These are phyloP conservation scores for Chionoecetes opilio DNA, from an alignment of 1,140 invertebrate species.

Conservation along the genomic window DNA sequence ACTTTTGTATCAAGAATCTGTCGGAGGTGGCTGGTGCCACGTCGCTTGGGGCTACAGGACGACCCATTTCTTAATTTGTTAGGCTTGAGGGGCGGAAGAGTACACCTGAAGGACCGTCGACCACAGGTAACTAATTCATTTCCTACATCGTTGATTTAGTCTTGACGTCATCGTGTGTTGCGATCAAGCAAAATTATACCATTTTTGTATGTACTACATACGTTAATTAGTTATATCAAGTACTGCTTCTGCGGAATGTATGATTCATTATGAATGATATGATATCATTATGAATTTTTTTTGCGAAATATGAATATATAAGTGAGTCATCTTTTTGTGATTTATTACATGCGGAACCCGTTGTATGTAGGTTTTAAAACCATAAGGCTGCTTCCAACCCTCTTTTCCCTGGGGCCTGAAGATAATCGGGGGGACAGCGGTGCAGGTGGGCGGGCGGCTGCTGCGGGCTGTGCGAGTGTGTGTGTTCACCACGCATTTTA, in stretches of 20 bases:
- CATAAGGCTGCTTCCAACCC: constrained; percentile 32
- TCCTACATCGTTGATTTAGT: background rate
- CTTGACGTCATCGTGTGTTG: too few species aligned
- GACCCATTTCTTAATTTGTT: constrained; percentile 70
- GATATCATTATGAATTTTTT: too few species aligned
- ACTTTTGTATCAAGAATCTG: constrained; percentile 35
- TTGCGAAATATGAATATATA: too few species aligned
- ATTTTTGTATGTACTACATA: too few species aligned
- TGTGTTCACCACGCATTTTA: constrained; percentile 63
- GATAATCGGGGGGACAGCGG: constrained; percentile 51
- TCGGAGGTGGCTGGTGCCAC: constrained; percentile 29
- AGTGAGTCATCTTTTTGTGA: too few species aligned
- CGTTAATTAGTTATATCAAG: too few species aligned
- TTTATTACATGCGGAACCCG: too few species aligned
- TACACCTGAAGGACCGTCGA: constrained; percentile 65
- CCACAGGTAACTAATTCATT: constrained; percentile 47
- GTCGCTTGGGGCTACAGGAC: constrained; percentile 50
- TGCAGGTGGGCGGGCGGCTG: constrained; percentile 31
- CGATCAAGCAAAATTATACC: too few species aligned
- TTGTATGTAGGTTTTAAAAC: too few species aligned
- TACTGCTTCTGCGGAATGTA: too few species aligned
- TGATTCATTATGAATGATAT: too few species aligned
- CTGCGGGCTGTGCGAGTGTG: constrained; percentile 69
- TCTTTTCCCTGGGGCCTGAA: constrained; percentile 3
- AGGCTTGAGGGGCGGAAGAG: constrained; percentile 49